Base-by-base conservation (phyloP, 2,113 vertebrate genomes). In the Grus americana region DNA sequence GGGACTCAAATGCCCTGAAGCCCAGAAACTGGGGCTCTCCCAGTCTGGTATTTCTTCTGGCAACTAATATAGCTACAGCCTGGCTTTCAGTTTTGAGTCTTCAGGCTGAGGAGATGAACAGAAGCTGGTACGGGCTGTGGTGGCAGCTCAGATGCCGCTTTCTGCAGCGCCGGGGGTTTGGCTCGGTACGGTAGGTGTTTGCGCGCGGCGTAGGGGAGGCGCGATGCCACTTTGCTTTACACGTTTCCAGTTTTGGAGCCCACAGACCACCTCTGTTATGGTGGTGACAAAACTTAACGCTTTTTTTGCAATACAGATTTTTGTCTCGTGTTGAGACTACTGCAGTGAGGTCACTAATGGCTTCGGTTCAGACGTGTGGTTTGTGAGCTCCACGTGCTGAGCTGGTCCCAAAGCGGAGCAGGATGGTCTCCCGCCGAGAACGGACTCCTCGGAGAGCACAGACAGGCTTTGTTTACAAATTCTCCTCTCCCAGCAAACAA, bases 241-340 rank as follows among this genome's bases (percentile, higher is more conserved):
- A 4, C 14, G 7, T 26, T 15, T n/a, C 27, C 32, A 21, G 34
- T 15, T 78, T 55, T 46, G 62, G 10, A 22, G 55, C 36, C 10
- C 19, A 13, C 0, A 0, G 49, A 3, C 29, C 36, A 15, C 22
- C 50, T 75, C 23, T 23, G 9, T 15, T 36, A 0, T 6, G 15
- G 26, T 44, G 44, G 26, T 40, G 40, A 4, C 72, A 61, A 1
- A 65, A 1, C 4, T 7, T 12, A 2, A 2, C 2, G 0, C 0
- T 0, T 7, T 59, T n/a, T 24, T 38, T 32, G 44, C 30, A 5
- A 0, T 5, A 6, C 26, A 11, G 38, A 4, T 15, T 52, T 72
- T 20, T 29, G 52, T 40, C 36, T 75, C 10, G 0, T 36, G 61
- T 15, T 50, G 70, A 63, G 67, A 3, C 49, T 6, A n/a, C 11